A percentile compares a stretch with the other conserved stretches of the same genome.
phyloP scores from a whole-genome alignment of 2,797 vertebrate species.

The Coregonus sp. region DNA sequence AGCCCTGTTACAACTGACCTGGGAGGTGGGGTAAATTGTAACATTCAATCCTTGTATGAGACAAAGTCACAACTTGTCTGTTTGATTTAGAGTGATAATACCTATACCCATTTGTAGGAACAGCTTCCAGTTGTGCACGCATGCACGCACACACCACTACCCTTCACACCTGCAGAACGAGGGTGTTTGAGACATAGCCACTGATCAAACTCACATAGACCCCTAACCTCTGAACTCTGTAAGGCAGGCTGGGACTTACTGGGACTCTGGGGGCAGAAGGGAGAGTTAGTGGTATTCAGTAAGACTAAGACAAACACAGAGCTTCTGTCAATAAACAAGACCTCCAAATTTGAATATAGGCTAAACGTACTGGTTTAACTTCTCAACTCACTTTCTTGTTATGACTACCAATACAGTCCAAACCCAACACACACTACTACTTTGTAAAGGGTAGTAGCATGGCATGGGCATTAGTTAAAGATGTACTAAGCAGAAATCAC shows the following conservation, averaged over 20 bases:
- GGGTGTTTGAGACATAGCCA: slow-evolving; percentile 24
- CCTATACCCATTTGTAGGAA: too few species aligned
- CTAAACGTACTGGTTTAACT: slow-evolving; percentile 4
- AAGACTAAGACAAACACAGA: neutral
- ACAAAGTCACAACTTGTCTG: too few species aligned
- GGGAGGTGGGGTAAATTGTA: too few species aligned
- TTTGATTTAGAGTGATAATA: too few species aligned
- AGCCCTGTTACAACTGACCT: too few species aligned
- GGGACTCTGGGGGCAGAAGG: neutral
- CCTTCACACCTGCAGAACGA: slow-evolving; percentile 22
- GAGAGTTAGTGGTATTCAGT: neutral
- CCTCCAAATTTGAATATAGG: neutral
- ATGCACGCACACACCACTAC: slow-evolving; percentile 1
- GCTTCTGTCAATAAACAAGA: neutral
- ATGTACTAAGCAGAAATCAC: too few species aligned
- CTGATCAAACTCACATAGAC: slow-evolving; percentile 41
- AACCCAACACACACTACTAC: neutral
- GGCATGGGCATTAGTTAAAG: too few species aligned
- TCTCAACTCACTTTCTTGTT: slow-evolving; percentile 7
- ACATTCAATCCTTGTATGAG: too few species aligned
- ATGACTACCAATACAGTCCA: neutral
- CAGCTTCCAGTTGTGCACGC: too few species aligned
- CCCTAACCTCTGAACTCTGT: slow-evolving; percentile 16
- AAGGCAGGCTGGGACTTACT: slow-evolving; percentile 10
- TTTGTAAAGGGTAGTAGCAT: neutral